These are phyloP conservation scores for Cephus spinipes DNA, from an alignment of 2,888 invertebrate genomes.

Conservation along the genomic window DNA sequence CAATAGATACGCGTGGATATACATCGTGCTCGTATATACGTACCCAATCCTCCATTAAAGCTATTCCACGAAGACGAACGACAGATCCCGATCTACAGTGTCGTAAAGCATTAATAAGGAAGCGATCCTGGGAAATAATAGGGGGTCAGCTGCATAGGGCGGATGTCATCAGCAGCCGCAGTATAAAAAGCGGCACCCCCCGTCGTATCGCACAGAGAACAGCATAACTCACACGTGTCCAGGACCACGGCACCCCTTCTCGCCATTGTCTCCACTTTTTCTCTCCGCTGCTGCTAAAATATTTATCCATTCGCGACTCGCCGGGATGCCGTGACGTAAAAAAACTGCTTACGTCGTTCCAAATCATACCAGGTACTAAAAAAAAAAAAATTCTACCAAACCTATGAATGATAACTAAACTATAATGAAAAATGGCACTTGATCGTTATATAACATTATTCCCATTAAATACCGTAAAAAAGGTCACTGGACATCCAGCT, in stretches of 20 bases:
- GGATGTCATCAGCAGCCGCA: slow-evolving; percentile 53
- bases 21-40: background rate
- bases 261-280: background rate
- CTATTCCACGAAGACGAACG: background rate
- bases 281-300: background rate
- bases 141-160: slow-evolving; percentile 51
- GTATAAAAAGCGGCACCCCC: slow-evolving; percentile 36
- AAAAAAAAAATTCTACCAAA: background rate
- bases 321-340: background rate
- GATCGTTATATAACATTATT: background rate
- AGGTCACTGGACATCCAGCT: background rate
- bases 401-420: background rate
- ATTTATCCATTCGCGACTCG: slow-evolving; percentile 3
- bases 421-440: background rate
- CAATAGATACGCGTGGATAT: background rate
- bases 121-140: slow-evolving; percentile 45
- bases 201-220: slow-evolving; percentile 10
- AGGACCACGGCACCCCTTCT: slow-evolving; percentile 15
- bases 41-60: background rate
- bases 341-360: background rate
- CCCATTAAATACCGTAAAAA: background rate
- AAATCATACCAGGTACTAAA: background rate
- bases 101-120: slow-evolving; percentile 27
- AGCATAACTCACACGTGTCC: slow-evolving; percentile 31
- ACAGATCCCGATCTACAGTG: background rate